Percentiles rank a stretch among this genome's conserved stretches.
phyloP scores from a whole-genome alignment of 2,888 invertebrate genomes.

The Drosophila peninsularis region DNA sequence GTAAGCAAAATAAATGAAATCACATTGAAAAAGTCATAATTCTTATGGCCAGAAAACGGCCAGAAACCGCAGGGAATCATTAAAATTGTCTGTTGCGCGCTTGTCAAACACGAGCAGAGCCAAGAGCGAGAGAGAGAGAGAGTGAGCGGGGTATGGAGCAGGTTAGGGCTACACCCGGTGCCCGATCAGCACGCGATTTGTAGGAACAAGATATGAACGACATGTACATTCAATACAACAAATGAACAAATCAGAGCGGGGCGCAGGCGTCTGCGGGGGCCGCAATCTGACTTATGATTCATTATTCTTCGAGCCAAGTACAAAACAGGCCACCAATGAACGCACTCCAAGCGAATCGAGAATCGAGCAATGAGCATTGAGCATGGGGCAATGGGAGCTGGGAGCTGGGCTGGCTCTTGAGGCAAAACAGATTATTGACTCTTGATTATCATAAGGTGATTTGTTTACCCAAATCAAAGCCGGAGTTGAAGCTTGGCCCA shows the following conservation, averaged over 20 bases:
- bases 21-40: slow-evolving; percentile 76
- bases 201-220: slow-evolving; percentile 78
- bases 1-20: slow-evolving; percentile 71
- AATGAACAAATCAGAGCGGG: slow-evolving; percentile 54
- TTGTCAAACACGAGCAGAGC: slow-evolving; percentile 67
- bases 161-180: slow-evolving; percentile 26
- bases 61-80: slow-evolving; percentile 74
- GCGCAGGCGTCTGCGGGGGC: background rate
- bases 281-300: slow-evolving; percentile 66
- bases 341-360: slow-evolving; percentile 25
- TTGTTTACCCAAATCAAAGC: slow-evolving; percentile 59
- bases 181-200: slow-evolving; percentile 77
- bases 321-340: slow-evolving; percentile 52
- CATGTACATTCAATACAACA: slow-evolving; percentile 75
- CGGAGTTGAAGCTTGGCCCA: slow-evolving; percentile 36
- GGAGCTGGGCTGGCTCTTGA: slow-evolving; percentile 8
- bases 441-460: slow-evolving; percentile 70
- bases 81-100: slow-evolving; percentile 74
- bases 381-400: background rate
- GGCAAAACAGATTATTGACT: slow-evolving; percentile 63
- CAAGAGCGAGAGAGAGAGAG: slow-evolving; percentile 5
- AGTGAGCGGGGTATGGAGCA: slow-evolving; percentile 2
- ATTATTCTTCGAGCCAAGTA: slow-evolving; percentile 62
- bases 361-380: background rate
- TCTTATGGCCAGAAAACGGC: slow-evolving; percentile 59